These are phyloP conservation scores for Ectemnius lituratus DNA, from an alignment of 2,888 invertebrate genomes.

Conservation along the genomic window DNA sequence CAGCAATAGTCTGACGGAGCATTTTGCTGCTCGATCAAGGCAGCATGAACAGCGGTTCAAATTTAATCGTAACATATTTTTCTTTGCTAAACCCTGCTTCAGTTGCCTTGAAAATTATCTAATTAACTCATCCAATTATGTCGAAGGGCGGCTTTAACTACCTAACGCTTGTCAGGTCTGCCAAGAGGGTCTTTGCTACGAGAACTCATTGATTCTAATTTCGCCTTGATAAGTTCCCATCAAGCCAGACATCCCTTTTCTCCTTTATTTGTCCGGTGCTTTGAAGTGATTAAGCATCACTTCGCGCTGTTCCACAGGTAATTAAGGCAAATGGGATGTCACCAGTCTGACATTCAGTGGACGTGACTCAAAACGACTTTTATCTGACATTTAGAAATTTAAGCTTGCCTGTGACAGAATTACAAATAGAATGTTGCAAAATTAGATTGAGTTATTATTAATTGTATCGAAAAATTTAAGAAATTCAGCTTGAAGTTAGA, in stretches of 20 bases:
- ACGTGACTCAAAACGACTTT: no score
- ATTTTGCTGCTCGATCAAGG: slow-evolving; percentile 29
- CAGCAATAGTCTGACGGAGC: slow-evolving; percentile 40
- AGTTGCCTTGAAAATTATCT: slow-evolving; percentile 45
- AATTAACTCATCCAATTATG: slow-evolving; percentile 57
- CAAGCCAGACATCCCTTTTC: slow-evolving; percentile 18
- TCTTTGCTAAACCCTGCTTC: slow-evolving; percentile 41
- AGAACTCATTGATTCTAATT: slow-evolving; percentile 41
- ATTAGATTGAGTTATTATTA: no score
- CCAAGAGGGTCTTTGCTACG: slow-evolving; percentile 11
- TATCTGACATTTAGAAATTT: no score
- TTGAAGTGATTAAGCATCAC: slow-evolving; percentile 11
- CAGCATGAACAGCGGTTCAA: slow-evolving; percentile 41
- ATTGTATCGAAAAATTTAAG: no score
- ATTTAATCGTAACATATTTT: slow-evolving; percentile 46
- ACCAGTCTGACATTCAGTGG: no score
- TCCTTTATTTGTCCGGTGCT: neutral
- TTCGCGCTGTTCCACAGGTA: no score
- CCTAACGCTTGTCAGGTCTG: slow-evolving; percentile 13
- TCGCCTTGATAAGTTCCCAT: slow-evolving; percentile 34
- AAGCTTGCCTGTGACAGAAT: no score
- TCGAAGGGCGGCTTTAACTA: slow-evolving; percentile 30
- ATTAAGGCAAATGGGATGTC: no score
- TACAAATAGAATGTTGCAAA: no score
- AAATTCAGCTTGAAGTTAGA: no score